These are phyloP conservation scores for Belonocnema kinseyi DNA, from an alignment of 1,140 invertebrate species.

Conservation along the genomic window DNA sequence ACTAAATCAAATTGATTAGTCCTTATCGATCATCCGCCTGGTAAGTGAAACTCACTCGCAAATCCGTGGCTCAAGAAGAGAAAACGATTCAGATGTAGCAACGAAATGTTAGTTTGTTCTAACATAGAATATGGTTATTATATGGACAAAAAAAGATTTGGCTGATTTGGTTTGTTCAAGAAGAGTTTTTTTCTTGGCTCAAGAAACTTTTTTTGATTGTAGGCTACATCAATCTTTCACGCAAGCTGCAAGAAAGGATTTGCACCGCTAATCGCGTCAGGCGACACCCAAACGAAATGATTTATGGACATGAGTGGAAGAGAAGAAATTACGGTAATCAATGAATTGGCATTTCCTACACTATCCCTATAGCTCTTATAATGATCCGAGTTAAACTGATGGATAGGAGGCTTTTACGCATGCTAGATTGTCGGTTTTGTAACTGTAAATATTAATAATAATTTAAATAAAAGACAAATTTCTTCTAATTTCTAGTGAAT, in stretches of 20 bases:
- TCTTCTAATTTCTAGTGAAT: no score
- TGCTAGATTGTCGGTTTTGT: no score
- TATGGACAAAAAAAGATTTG: no score
- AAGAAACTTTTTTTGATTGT: background rate
- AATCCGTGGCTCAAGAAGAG: background rate
- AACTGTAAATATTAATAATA: no score
- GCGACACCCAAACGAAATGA: background rate
- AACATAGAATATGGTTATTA: no score
- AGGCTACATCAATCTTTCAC: slow-evolving; percentile 27
- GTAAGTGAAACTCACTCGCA: slow-evolving; percentile 13
- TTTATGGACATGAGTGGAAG: background rate
- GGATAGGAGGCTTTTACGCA: no score
- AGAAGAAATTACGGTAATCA: slow-evolving; percentile 52
- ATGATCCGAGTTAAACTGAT: slow-evolving; percentile 15
- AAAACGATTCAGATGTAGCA: no score
- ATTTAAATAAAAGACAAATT: no score
- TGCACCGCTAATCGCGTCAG: background rate
- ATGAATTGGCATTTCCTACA: slow-evolving; percentile 62
- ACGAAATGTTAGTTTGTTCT: no score
- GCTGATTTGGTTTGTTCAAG: no score
- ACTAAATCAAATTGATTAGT: slow-evolving; percentile 8
- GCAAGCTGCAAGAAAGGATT: background rate
- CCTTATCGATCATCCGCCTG: background rate
- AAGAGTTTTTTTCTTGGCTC: no score
- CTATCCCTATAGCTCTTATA: slow-evolving; percentile 34